Conservation (phyloP, 2,888 invertebrate species). For the Cerastis rubricosa region DNA sequence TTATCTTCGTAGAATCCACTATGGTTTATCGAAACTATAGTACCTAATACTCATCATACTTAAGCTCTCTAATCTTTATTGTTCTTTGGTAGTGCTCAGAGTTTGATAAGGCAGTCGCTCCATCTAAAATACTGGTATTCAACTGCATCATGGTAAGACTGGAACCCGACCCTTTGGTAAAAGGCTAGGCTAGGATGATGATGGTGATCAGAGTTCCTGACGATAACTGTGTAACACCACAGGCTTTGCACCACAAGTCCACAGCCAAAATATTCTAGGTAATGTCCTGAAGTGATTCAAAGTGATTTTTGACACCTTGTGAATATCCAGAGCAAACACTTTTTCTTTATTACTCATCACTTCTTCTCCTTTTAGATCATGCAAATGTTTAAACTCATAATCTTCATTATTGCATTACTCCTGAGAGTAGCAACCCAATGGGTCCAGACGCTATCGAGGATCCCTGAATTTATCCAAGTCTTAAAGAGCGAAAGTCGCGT, state of each 20-base stretch:
- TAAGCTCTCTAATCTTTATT: conserved; percentile 42
- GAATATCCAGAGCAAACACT: not conserved
- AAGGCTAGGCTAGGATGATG: no score
- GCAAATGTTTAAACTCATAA: not conserved
- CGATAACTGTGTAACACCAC: not conserved
- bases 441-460: not conserved
- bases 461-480: not conserved
- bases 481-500: not conserved
- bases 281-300: not conserved
- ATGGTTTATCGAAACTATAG: conserved; percentile 36
- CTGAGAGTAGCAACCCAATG: not conserved
- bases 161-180: no score
- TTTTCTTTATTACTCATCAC: not conserved
- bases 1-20: conserved; percentile 48
- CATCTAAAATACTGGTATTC: no score
- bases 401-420: not conserved
- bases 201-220: no score
- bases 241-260: not conserved
- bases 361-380: not conserved
- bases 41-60: conserved; percentile 11
- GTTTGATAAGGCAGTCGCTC: not conserved
- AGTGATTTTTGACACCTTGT: not conserved
- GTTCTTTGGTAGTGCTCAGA: not conserved
- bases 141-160: no score
- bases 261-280: not conserved